These are phyloP conservation scores for Daboia siamensis DNA, from an alignment of 2,113 vertebrate species.

Conservation along the genomic window DNA sequence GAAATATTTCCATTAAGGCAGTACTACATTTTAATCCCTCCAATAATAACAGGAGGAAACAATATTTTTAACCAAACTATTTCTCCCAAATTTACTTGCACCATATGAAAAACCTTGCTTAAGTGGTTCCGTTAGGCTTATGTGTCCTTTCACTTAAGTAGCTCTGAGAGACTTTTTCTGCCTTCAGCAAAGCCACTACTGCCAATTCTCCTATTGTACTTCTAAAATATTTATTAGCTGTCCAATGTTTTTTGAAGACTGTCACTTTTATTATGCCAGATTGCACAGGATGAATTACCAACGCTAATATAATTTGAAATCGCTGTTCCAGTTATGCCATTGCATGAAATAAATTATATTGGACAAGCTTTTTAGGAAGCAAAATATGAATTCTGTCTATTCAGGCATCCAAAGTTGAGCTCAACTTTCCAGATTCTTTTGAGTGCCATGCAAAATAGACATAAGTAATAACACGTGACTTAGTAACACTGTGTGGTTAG, in stretches of 20 bases:
- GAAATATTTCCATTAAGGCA: not conserved
- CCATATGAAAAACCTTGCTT: not conserved
- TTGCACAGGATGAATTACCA: not conserved
- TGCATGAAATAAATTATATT: not conserved
- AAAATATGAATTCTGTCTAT: not conserved
- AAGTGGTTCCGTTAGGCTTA: not conserved
- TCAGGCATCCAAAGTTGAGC: not conserved
- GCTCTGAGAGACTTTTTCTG: not conserved
- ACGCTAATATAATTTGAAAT: not conserved
- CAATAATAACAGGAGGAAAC: not conserved
- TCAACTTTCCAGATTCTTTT: not conserved
- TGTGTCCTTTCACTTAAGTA: not conserved
- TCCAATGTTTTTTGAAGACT: not conserved
- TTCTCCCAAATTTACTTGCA: not conserved
- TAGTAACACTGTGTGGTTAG: not conserved
- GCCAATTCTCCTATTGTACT: not conserved
- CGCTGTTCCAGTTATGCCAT: not conserved
- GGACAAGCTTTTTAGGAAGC: not conserved
- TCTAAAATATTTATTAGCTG: not conserved
- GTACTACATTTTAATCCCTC: not conserved
- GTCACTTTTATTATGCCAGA: not conserved
- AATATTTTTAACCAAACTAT: not conserved
- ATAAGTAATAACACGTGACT: not conserved
- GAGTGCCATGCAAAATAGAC: not conserved
- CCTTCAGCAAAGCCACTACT: not conserved